Evolutionary conservation across 2,888 invertebrate species (phyloP).

Genomic region (Acrobasis suavella): DNA sequence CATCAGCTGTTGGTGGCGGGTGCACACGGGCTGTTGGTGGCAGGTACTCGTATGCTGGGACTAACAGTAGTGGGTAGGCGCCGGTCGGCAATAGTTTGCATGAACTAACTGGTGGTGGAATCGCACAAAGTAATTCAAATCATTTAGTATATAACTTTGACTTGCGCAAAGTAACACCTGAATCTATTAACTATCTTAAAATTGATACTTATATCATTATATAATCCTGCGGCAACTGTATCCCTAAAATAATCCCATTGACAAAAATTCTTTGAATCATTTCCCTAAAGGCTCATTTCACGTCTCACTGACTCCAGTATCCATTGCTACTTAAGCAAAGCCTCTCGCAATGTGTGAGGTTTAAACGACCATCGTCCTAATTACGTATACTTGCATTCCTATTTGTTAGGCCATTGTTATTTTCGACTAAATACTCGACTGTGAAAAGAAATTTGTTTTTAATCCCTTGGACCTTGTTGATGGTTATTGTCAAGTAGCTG

Average conservation of each 20-base stretch:
- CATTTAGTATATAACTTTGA: too few species aligned
- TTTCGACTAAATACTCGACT: conserved; percentile 11
- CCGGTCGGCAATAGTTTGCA: too few species aligned
- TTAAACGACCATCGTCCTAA: conserved; percentile 7
- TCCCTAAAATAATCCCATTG: conserved; percentile 10
- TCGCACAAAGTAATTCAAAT: too few species aligned
- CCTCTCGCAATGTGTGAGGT: conserved; percentile 16
- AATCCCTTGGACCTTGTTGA: conserved; percentile 8
- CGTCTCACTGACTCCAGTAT: conserved; percentile 5
- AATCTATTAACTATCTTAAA: too few species aligned
- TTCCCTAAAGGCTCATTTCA: neutral
- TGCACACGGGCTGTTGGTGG: too few species aligned
- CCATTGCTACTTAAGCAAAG: conserved; percentile 5
- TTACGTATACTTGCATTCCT: conserved; percentile 1
- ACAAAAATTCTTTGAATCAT: neutral
- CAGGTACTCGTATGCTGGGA: too few species aligned
- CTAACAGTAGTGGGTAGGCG: too few species aligned
- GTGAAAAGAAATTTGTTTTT: conserved; percentile 5
- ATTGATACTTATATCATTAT: neutral
- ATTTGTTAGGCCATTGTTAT: conserved; percentile 10
- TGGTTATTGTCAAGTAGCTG: conserved; percentile 9
- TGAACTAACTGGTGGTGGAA: too few species aligned
- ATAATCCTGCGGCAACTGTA: neutral
- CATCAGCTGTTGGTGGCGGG: too few species aligned
- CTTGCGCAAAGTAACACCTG: too few species aligned